phyloP scores from a whole-genome alignment of 1,140 invertebrate species.

The Pseudomyrmex dendroicus region DNA sequence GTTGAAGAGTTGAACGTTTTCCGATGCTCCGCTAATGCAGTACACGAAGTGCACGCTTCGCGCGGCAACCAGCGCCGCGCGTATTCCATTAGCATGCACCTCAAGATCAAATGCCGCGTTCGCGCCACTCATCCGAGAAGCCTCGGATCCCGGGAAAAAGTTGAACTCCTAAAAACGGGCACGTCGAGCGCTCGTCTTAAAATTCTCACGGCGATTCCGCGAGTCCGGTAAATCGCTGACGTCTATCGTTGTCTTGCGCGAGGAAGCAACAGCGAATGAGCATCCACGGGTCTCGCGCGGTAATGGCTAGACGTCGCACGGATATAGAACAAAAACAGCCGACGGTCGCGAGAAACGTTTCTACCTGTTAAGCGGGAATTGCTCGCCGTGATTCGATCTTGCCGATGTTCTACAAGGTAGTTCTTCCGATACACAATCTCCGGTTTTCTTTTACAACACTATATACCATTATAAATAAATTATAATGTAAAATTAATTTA shows the following conservation, averaged over 20 bases:
- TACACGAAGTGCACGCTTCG: conserved; percentile 43
- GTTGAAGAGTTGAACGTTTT: conserved; percentile 31
- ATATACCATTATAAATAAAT: neutral
- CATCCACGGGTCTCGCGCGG: neutral
- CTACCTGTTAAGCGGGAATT: conserved; percentile 18
- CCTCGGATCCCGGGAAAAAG: conserved; percentile 67
- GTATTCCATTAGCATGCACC: conserved; percentile 70
- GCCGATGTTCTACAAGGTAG: neutral
- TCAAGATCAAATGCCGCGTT: conserved; percentile 61
- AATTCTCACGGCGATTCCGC: conserved; percentile 65
- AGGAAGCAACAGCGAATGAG: conserved; percentile 8
- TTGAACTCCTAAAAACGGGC: conserved; percentile 67
- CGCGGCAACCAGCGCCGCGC: conserved; percentile 48
- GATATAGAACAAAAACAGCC: conserved; percentile 46
- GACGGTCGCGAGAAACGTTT: conserved; percentile 32
- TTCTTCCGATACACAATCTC: neutral
- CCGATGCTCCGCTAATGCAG: conserved; percentile 61
- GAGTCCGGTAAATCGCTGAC: conserved; percentile 44
- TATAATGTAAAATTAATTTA: neutral
- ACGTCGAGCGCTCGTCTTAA: conserved; percentile 63
- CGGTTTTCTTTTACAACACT: neutral
- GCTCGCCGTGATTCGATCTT: neutral
- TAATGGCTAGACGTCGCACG: conserved; percentile 31
- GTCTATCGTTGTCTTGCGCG: conserved; percentile 33
- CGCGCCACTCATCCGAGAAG: conserved; percentile 63